Percentiles rank a stretch among this genome's conserved stretches.
phyloP scores from a whole-genome alignment of 2,113 vertebrate species.

The Hemicordylus capensis region DNA sequence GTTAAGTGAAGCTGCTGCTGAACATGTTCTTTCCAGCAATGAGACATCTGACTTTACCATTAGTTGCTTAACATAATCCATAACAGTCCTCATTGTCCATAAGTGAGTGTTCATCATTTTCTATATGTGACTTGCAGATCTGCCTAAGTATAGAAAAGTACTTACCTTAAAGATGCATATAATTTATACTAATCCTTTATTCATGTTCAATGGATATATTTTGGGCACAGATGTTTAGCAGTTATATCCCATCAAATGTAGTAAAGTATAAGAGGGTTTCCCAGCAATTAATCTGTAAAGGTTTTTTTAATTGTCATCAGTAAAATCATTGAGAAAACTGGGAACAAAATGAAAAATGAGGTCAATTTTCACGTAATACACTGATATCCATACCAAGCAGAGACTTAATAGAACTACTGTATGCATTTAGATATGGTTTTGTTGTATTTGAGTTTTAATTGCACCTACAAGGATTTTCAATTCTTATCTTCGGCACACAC shows the following conservation, averaged over 20 bases:
- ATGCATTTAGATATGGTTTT: slow-evolving; percentile 27
- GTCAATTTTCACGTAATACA: slow-evolving; percentile 34
- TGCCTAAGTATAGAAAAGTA: slow-evolving; percentile 35
- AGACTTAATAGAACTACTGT: slow-evolving; percentile 2
- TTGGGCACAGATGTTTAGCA: slow-evolving; percentile 24
- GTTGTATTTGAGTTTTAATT: slow-evolving; percentile 32
- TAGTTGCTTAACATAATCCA: neutral
- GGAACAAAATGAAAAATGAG: slow-evolving; percentile 57
- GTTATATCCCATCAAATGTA: neutral
- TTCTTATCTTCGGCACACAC: slow-evolving; percentile 31
- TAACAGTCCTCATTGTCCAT: neutral
- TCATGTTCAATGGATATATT: neutral
- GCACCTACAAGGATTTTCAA: slow-evolving; percentile 16
- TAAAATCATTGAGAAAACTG: slow-evolving; percentile 42
- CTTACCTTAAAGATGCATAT: slow-evolving; percentile 56
- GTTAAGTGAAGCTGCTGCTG: too few species aligned
- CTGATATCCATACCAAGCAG: slow-evolving; percentile 34
- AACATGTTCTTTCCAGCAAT: too few species aligned
- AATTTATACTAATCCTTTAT: too few species aligned
- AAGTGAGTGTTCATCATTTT: neutral
- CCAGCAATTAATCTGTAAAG: slow-evolving; percentile 17
- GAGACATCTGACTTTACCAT: neutral
- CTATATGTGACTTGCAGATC: slow-evolving; percentile 5
- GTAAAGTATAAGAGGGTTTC: slow-evolving; percentile 27
- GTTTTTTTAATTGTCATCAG: neutral